Percentiles rank a stretch among this genome's conserved stretches.
phyloP scores from a whole-genome alignment of 35 echinoderm and acorn worm species.

The Anneissia japonica region DNA sequence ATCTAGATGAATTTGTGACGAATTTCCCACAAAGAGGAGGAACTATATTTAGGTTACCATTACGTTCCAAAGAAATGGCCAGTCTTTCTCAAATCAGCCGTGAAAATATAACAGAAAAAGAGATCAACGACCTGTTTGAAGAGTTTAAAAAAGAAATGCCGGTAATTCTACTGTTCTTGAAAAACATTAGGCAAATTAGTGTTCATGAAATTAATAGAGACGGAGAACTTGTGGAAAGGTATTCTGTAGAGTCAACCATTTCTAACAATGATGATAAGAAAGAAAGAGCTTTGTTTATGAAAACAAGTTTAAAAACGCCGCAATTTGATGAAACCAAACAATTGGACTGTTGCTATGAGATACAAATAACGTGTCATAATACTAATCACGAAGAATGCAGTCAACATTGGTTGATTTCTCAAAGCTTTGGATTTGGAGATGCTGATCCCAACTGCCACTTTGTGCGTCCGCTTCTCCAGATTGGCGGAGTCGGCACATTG shows the following conservation, averaged over 20 bases:
- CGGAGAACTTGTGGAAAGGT: background rate
- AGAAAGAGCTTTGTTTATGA: background rate
- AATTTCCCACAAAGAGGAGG: background rate
- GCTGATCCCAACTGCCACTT: background rate
- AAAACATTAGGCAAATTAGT: constrained; percentile 1
- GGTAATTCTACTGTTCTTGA: constrained; percentile 8
- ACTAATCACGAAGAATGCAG: background rate
- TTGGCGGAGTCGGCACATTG: no score
- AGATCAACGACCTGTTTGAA: background rate
- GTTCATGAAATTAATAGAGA: background rate
- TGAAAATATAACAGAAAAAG: background rate
- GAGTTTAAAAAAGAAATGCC: constrained; percentile 1
- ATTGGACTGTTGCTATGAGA: background rate
- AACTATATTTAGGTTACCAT: constrained; percentile 5
- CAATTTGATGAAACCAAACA: background rate
- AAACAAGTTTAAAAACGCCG: background rate
- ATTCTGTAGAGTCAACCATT: background rate
- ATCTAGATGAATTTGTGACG: background rate
- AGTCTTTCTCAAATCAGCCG: background rate
- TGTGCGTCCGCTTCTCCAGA: background rate
- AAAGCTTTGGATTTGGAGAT: constrained; percentile 1
- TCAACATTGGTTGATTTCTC: constrained; percentile 14
- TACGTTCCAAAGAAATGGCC: no score
- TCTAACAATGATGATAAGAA: background rate
- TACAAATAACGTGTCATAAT: background rate